Base-by-base conservation (phyloP, 2,888 invertebrate species). In the Leptinotarsa juncta region DNA sequence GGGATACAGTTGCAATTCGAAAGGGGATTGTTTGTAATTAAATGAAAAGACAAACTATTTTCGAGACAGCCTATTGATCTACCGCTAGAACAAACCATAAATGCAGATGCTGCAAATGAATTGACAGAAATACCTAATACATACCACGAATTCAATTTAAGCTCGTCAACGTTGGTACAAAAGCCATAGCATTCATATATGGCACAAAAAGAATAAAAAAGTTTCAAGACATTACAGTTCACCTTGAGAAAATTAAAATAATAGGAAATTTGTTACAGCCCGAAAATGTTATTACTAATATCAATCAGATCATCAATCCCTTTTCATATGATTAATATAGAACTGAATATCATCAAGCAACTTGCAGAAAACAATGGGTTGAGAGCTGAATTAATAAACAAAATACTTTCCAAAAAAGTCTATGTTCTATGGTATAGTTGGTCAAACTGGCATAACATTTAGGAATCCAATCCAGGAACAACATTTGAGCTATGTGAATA, bases 71-170 rank as follows among this genome's bases (percentile, higher is more conserved):
- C n/a, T 10, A 55, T 55, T n/a, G 55, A 55, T 55, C 26, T 55
- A n/a, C 18, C 18, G 18, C 18, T 55, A 4, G 55, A 55, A 18
- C 55, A 55, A 18, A 55, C 55, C 10, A 55, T 55, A n/a, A 18
- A 55, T 18, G 55, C 55, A 10, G 18, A 55, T 55, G 55, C 55
- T n/a, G 55, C 55, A 10, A 55, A 55, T 55, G 18, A 55, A 55
- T 55, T 55, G 18, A 55, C 55, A 2, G 55, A 18, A 7, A n/a
- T 26, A 26, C 26, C 26, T 55, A 10, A 55, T 1, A 7, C 18
- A 18, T 55, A n/a, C 10, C 4, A 55, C 55, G 18, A 55, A 55
- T n/a, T 55, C 55, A 5, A 55, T 55, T n/a, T n/a, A 7, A 10
- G 18, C 55, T 55, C 18, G 55, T 18, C 55, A 55, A 18, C n/a